Percentiles rank a stretch among this genome's conserved stretches.
Evolutionary conservation across 2,797 vertebrate genomes (phyloP).

Genomic region (Pangasius larnaudii): DNA sequence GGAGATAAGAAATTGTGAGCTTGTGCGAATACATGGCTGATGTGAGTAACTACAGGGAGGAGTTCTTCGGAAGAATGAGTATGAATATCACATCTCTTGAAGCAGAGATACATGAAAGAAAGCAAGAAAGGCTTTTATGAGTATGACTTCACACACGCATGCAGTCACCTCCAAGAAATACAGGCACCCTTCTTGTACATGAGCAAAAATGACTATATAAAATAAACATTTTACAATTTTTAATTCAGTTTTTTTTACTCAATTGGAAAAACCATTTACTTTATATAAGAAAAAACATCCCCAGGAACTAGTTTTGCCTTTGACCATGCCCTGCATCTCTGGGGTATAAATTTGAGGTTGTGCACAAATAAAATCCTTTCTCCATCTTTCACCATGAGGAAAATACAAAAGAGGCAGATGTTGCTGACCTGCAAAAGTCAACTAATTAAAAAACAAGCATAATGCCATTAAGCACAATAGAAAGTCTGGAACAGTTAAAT

Average conservation of each 20-base stretch:
- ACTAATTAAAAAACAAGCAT: neutral
- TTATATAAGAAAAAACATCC: neutral
- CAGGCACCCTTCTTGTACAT: neutral
- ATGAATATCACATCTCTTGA: constrained; percentile 38
- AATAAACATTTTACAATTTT: neutral
- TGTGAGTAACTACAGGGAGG: constrained; percentile 38
- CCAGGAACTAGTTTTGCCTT: neutral
- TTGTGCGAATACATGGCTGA: constrained; percentile 13
- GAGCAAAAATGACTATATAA: neutral
- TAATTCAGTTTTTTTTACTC: neutral
- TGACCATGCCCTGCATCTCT: neutral
- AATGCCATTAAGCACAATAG: too few relatives aligned
- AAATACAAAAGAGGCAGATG: neutral
- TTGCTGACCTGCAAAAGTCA: neutral
- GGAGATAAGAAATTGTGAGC: constrained; percentile 19
- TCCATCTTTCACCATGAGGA: neutral
- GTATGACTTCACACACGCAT: neutral
- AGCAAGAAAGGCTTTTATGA: constrained; percentile 34
- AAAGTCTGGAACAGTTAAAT: neutral
- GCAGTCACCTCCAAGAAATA: neutral
- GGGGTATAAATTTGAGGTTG: constrained; percentile 3
- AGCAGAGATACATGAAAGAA: constrained; percentile 30
- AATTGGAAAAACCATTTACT: neutral
- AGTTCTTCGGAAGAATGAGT: constrained; percentile 28
- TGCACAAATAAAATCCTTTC: neutral